Evolutionary conservation across 2,797 vertebrate species (phyloP).

Genomic region (Paratrypauchen microcephalus): DNA sequence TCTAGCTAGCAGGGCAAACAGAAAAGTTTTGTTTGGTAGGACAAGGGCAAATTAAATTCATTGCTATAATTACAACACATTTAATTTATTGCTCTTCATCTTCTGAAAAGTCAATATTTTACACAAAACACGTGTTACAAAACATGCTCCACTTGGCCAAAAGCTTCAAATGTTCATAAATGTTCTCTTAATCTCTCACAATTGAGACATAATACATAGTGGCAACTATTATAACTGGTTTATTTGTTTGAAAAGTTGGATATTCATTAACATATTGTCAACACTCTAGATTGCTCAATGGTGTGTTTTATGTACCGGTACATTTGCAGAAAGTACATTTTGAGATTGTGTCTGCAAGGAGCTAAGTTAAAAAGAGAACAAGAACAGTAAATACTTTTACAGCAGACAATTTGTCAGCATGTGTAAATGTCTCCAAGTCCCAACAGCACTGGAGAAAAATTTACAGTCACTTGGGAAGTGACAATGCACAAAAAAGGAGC

Average conservation of each 20-base stretch:
- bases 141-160: constrained; percentile 21
- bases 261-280: neutral
- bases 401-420: constrained; percentile 77
- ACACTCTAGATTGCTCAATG: constrained; percentile 46
- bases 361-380: constrained; percentile 65
- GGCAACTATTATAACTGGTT: neutral
- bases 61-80: neutral
- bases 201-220: constrained; percentile 34
- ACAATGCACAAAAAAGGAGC: constrained; percentile 91
- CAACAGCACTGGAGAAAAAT: constrained; percentile 87
- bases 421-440: constrained; percentile 87
- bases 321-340: constrained; percentile 67
- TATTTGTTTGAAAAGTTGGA: neutral
- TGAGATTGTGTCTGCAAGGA: constrained; percentile 53
- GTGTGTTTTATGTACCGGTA: constrained; percentile 59
- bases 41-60: neutral
- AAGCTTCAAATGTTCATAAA: constrained; percentile 54
- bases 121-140: too few relatives aligned
- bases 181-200: constrained; percentile 42
- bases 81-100: neutral
- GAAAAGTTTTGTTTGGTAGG: neutral
- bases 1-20: neutral
- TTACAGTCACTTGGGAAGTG: constrained; percentile 93
- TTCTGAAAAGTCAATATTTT: neutral
- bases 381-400: constrained; percentile 79